Evolutionary conservation across 2,797 vertebrate species (phyloP).

Genomic region (Miichthys miiuy): DNA sequence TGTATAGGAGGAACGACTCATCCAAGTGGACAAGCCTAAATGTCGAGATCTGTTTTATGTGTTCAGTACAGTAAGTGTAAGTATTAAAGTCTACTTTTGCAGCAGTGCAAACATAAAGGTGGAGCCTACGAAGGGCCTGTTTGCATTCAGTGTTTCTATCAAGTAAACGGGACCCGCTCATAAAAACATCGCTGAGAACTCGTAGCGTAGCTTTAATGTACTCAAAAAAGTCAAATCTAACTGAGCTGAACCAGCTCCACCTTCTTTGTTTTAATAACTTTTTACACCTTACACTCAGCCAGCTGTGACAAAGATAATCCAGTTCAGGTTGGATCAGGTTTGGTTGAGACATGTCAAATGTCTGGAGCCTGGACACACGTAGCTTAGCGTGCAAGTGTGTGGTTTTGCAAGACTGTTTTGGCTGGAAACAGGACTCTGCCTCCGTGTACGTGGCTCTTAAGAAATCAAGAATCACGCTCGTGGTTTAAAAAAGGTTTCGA

Average conservation of each 20-base stretch:
- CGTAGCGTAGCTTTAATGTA: neutral
- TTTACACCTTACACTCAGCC: neutral
- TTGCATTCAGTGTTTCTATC: neutral
- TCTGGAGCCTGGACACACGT: neutral
- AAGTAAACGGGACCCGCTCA: neutral
- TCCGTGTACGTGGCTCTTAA: neutral
- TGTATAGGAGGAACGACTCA: no score
- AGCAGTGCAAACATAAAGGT: neutral
- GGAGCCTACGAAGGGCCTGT: neutral
- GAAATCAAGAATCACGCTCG: slow-evolving; percentile 9
- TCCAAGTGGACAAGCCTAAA: no score
- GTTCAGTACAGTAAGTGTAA: neutral
- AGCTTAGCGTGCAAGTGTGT: slow-evolving; percentile 1
- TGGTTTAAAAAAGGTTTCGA: neutral
- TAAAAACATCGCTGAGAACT: neutral
- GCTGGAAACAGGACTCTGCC: neutral
- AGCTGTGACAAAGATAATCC: slow-evolving; percentile 7
- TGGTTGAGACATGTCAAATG: slow-evolving; percentile 27
- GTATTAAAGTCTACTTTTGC: neutral
- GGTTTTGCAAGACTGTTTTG: neutral
- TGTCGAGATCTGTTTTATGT: neutral
- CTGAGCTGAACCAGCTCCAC: slow-evolving; percentile 16
- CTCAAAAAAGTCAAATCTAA: neutral
- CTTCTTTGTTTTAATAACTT: slow-evolving; percentile 1
- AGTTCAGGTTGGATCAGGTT: slow-evolving; percentile 25